These are phyloP conservation scores for Bhutanitis thaidina DNA, from an alignment of 2,888 invertebrate genomes.

Conservation along the genomic window DNA sequence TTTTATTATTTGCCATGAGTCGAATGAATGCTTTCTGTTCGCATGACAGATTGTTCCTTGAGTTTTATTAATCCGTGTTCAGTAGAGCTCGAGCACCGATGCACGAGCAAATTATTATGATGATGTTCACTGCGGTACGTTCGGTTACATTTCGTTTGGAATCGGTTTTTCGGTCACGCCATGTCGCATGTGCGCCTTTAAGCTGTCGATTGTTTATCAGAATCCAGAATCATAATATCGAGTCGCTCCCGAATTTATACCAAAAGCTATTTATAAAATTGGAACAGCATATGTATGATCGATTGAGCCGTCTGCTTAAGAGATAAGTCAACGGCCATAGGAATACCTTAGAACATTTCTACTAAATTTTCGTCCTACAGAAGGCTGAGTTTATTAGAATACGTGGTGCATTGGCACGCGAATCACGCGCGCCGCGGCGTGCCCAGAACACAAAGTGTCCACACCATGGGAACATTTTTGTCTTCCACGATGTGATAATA, in stretches of 20 bases:
- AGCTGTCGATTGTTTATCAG: conserved; percentile 70
- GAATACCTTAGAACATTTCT: conserved; percentile 79
- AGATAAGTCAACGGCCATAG: conserved; percentile 67
- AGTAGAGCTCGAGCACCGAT: conserved; percentile 39
- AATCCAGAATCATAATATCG: conserved; percentile 34
- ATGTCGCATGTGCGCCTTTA: conserved; percentile 70
- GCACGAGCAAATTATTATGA: conserved; percentile 62
- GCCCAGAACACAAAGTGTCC: conserved; percentile 67
- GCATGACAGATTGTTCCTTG: not conserved
- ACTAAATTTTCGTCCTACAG: conserved; percentile 80
- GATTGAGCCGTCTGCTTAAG: not conserved
- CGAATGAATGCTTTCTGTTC: not conserved
- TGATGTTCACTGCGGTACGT: conserved; percentile 61
- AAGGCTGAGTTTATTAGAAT: conserved; percentile 79
- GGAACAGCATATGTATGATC: conserved; percentile 42
- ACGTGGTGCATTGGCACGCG: conserved; percentile 64
- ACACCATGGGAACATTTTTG: conserved; percentile 79
- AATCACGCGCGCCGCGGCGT: conserved; percentile 69
- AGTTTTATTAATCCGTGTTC: conserved; percentile 33
- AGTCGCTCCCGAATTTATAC: conserved; percentile 49
- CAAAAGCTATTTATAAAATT: conserved; percentile 46
- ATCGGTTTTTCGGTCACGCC: conserved; percentile 76
- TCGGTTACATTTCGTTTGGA: conserved; percentile 65
- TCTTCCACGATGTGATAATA: conserved; percentile 80
- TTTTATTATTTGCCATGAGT: not conserved